Evolutionary conservation across 2,113 vertebrate species (phyloP).

Genomic region (Monopterus albus): DNA sequence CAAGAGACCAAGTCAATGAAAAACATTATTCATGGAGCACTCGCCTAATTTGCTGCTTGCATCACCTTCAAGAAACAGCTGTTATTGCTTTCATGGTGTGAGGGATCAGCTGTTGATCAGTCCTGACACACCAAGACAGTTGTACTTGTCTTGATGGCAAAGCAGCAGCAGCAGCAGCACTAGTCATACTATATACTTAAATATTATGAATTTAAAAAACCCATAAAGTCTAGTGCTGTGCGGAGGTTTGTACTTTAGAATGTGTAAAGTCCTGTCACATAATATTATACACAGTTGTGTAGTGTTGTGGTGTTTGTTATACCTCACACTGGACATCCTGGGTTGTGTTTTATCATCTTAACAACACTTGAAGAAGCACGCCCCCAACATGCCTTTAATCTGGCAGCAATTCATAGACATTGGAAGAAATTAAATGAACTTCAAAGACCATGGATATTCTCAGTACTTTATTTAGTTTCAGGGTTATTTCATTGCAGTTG

Average conservation of each 20-base stretch:
- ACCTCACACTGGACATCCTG: too few species aligned
- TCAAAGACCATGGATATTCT: not conserved
- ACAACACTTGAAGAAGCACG: not conserved
- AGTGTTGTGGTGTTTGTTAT: too few species aligned
- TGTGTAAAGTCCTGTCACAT: too few species aligned
- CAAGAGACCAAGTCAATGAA: slow-evolving; percentile 74
- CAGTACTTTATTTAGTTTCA: not conserved
- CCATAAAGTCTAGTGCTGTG: too few species aligned
- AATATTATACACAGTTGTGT: too few species aligned
- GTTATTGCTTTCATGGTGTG: slow-evolving; percentile 77
- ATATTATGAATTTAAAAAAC: not conserved
- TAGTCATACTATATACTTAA: too few species aligned
- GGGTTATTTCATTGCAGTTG: too few species aligned
- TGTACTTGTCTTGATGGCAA: slow-evolving; percentile 22
- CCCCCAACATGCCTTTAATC: not conserved
- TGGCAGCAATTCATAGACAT: not conserved
- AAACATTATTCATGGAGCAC: slow-evolving; percentile 74
- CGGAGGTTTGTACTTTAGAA: too few species aligned
- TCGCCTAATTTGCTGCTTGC: slow-evolving; percentile 45
- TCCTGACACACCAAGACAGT: slow-evolving; percentile 59
- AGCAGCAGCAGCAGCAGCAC: slow-evolving; percentile 10
- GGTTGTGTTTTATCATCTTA: not conserved
- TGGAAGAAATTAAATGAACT: not conserved
- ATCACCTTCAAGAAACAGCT: slow-evolving; percentile 66
- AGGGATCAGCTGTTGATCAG: slow-evolving; percentile 60